A percentile compares a stretch with the other conserved stretches of the same genome.
Conservation (phyloP, 2,888 invertebrate species). For the Himalopsyche japonica region DNA sequence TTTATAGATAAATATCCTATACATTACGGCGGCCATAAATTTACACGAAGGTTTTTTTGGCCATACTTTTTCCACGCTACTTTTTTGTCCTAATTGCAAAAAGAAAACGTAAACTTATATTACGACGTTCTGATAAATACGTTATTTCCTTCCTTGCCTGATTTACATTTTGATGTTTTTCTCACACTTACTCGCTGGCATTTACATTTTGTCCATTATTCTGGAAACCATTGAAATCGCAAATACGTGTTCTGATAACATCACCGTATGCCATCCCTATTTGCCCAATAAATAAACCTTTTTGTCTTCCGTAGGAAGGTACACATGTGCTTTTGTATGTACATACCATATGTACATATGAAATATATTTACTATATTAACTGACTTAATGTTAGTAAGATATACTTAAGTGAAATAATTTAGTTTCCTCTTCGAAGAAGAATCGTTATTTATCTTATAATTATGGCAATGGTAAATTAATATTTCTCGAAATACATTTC, state of each 20-base stretch:
- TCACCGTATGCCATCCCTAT: background rate
- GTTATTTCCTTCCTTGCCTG: background rate
- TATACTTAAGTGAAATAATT: too few species aligned
- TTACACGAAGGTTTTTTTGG: background rate
- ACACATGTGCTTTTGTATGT: background rate
- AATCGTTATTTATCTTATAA: too few species aligned
- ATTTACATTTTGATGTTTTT: background rate
- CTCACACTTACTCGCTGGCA: background rate
- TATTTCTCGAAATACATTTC: too few species aligned
- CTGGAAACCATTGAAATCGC: background rate
- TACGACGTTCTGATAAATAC: background rate
- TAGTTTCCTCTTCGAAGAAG: too few species aligned
- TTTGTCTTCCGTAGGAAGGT: background rate
- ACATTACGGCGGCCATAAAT: background rate
- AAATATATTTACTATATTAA: too few species aligned
- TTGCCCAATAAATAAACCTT: background rate
- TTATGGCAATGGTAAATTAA: too few species aligned
- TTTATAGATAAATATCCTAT: background rate
- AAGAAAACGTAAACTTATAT: background rate
- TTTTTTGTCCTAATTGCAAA: background rate
- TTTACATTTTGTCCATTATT: background rate
- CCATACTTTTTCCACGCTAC: background rate
- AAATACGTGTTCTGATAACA: background rate
- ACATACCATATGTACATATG: background rate
- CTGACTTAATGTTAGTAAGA: too few species aligned